Evolutionary conservation across 2,888 invertebrate genomes (phyloP), one percentile per base, ranked within the genome.

Genomic region (Silvanus unidentatus): DNA sequence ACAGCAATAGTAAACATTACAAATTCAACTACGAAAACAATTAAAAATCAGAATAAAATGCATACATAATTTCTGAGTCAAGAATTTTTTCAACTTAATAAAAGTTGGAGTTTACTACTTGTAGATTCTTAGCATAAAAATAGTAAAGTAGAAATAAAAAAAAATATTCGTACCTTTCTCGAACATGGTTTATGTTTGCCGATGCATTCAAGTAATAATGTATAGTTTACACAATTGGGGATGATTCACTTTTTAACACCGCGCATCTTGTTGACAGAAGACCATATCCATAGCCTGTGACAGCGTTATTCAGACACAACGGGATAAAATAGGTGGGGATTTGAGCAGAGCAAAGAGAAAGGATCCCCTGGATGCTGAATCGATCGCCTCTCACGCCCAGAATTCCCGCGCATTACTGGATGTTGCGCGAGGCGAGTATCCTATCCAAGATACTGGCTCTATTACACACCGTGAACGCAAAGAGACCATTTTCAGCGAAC

Each of bases 261-360:
- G 65, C 65, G 64, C 66, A 67, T 66, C 65, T 64, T 62, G 66
- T 66, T 66, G 66, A 68, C 66, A 65, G 62, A 63, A 60, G 60
- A 58, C 60, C 62, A 58, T 56, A 61, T 51, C 43, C 42, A 52
- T 61, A 59, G 60, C 62, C 59, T 65, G 63, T 64, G 66, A 64
- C 64, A 63, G 61, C 58, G 57, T 62, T 47, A 47, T 63, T 63
- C 64, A 62, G 63, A 62, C 64, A 64, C 59, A 62, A 58, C 60
- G 60, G 60, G 64, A 55, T 50, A 54, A 52, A 58, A 61, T 59
- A 61, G 67, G 64, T 63, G 66, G 58, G 52, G 48, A 51, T 49
- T 46, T 13, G 36, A 36, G 35, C 22, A 41, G 27, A 51, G 57
- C 59, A 43, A 41, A 43, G 44, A 41, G 46, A 51, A 58, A 57